phyloP scores from a whole-genome alignment of 2,888 invertebrate species.

The Eubasilissa splendida region DNA sequence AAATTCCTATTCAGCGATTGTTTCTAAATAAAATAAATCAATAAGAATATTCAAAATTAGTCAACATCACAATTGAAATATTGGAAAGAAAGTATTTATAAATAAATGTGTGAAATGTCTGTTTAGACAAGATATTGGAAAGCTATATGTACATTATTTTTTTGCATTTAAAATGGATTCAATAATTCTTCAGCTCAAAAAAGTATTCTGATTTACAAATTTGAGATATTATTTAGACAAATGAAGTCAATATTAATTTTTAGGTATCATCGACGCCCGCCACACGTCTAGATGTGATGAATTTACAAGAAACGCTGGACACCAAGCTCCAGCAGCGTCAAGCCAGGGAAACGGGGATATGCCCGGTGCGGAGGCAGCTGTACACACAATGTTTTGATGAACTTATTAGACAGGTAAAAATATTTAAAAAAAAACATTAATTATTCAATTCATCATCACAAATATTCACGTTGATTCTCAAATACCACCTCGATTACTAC shows the following conservation, averaged over 20 bases:
- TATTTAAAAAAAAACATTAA: not conserved
- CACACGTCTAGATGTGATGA: constrained; percentile 95
- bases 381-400: constrained; percentile 96
- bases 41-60: too few relatives aligned
- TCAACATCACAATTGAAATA: too few relatives aligned
- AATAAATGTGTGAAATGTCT: too few relatives aligned
- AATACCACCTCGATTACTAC: too few relatives aligned
- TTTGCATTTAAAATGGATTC: not conserved
- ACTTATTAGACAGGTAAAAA: constrained; percentile 68
- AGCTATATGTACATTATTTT: too few relatives aligned
- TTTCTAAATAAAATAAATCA: too few relatives aligned
- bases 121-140: too few relatives aligned
- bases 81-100: too few relatives aligned
- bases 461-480: too few relatives aligned
- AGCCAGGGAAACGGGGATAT: constrained; percentile 96
- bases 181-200: not conserved
- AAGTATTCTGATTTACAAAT: too few relatives aligned
- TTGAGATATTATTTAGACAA: not conserved
- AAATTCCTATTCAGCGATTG: too few relatives aligned
- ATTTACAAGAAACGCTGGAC: constrained; percentile 96
- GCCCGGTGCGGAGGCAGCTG: constrained; percentile 92
- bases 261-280: constrained; percentile 96
- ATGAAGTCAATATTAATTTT: not conserved
- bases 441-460: not conserved
- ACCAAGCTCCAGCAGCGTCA: constrained; percentile 91